A percentile compares a stretch with the other conserved stretches of the same genome.
Evolutionary conservation across 2,797 vertebrate genomes (phyloP).

Genomic region (Oreortyx pictus): DNA sequence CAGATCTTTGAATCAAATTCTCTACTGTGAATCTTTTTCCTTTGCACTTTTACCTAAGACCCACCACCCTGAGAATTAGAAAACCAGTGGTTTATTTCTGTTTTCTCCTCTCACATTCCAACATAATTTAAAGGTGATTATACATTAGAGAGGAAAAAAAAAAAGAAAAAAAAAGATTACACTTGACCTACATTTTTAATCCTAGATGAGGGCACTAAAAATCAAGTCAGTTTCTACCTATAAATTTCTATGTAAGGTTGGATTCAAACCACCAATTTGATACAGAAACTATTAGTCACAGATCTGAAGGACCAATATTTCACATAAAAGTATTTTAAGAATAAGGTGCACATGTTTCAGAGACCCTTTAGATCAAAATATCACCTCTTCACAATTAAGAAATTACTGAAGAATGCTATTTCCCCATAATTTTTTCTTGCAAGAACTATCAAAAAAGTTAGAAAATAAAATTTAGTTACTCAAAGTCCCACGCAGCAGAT

Average conservation of each 20-base stretch:
- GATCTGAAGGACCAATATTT: background rate
- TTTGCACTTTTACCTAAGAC: constrained; percentile 54
- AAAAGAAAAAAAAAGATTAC: background rate
- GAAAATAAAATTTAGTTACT: background rate
- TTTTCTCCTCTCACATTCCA: constrained; percentile 45
- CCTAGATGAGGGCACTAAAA: background rate
- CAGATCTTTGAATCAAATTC: constrained; percentile 63
- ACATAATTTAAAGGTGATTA: constrained; percentile 13
- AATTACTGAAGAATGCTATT: background rate
- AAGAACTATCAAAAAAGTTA: background rate
- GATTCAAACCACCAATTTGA: background rate
- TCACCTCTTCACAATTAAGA: background rate
- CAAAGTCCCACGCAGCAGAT: background rate
- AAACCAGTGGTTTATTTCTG: constrained; percentile 57
- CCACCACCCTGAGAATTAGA: constrained; percentile 29
- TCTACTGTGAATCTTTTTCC: constrained; percentile 24
- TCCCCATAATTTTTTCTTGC: background rate
- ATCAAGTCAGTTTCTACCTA: background rate
- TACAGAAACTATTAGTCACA: background rate
- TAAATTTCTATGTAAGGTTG: background rate
- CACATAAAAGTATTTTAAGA: background rate
- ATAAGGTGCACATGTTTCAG: background rate
- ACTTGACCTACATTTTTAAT: background rate
- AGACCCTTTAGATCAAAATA: background rate
- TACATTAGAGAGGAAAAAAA: background rate